phyloP scores from a whole-genome alignment of 1,140 invertebrate species.

The Eupeodes corollae region DNA sequence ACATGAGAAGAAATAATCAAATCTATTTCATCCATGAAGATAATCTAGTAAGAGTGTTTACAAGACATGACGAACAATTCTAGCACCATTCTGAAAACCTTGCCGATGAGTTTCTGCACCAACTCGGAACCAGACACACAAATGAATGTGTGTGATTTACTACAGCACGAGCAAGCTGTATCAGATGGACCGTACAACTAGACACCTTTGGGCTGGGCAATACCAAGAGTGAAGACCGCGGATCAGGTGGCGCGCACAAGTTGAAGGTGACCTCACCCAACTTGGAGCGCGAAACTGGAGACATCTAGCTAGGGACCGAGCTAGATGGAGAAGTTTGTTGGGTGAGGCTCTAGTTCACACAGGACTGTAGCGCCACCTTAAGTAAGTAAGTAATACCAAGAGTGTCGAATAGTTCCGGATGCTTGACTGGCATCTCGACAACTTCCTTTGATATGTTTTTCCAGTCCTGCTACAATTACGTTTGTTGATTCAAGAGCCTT shows the following conservation, averaged over 20 bases:
- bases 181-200: constrained; percentile 14
- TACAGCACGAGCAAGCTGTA: constrained; percentile 13
- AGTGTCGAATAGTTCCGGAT: constrained; percentile 16
- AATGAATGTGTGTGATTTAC: constrained; percentile 70
- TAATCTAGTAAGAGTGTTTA: constrained; percentile 61
- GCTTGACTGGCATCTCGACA: constrained; percentile 14
- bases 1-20: constrained; percentile 70
- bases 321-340: too few species aligned
- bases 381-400: too few species aligned
- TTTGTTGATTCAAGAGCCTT: constrained; percentile 17
- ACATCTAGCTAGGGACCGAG: too few species aligned
- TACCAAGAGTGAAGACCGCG: too few species aligned
- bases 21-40: constrained; percentile 71
- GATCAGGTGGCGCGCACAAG: too few species aligned
- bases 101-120: constrained; percentile 64
- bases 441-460: constrained; percentile 24
- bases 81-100: constrained; percentile 55
- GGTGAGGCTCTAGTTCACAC: too few species aligned
- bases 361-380: too few species aligned
- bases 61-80: constrained; percentile 14
- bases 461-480: constrained; percentile 49
- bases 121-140: constrained; percentile 57
- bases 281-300: too few species aligned
- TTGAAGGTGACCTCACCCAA: too few species aligned
- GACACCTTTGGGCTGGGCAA: constrained; percentile 18